A percentile compares a stretch with the other conserved stretches of the same genome.
phyloP scores from a whole-genome alignment of 2,113 vertebrate genomes.

The Cnemophilus loriae region DNA sequence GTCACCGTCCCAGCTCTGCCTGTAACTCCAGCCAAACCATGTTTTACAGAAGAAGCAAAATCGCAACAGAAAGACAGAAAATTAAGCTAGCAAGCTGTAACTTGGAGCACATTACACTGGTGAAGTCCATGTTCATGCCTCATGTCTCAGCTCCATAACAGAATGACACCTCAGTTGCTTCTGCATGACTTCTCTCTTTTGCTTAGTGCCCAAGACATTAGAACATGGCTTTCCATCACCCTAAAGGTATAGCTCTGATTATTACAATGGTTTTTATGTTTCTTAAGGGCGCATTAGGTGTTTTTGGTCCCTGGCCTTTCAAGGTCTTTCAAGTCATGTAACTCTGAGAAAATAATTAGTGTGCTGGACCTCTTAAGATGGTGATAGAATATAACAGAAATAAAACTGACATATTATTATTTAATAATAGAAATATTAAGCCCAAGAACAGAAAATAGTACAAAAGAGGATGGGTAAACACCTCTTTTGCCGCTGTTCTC shows the following conservation, averaged over 20 bases:
- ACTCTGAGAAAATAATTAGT: not conserved
- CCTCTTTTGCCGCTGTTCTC: not conserved
- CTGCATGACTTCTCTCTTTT: not conserved
- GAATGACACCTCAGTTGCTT: not conserved
- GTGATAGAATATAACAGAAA: not conserved
- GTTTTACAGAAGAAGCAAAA: not conserved
- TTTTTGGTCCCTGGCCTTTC: not conserved
- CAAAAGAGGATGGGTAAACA: not conserved
- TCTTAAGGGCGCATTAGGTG: not conserved
- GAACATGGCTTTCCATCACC: not conserved
- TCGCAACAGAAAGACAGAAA: not conserved
- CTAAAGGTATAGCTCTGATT: not conserved
- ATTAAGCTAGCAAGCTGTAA: not conserved
- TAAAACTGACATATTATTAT: not conserved
- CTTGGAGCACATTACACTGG: not conserved
- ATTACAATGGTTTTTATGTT: not conserved
- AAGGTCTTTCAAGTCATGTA: not conserved
- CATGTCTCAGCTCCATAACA: not conserved
- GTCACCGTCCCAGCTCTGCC: not conserved
- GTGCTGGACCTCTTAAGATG: not conserved
- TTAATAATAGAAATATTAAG: not conserved
- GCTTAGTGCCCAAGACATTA: not conserved
- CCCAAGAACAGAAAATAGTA: not conserved
- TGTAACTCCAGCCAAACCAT: not conserved
- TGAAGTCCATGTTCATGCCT: not conserved